A percentile compares a stretch with the other conserved stretches of the same genome.
Conservation (phyloP, 2,113 vertebrate genomes). For the Cichladusa arquata region DNA sequence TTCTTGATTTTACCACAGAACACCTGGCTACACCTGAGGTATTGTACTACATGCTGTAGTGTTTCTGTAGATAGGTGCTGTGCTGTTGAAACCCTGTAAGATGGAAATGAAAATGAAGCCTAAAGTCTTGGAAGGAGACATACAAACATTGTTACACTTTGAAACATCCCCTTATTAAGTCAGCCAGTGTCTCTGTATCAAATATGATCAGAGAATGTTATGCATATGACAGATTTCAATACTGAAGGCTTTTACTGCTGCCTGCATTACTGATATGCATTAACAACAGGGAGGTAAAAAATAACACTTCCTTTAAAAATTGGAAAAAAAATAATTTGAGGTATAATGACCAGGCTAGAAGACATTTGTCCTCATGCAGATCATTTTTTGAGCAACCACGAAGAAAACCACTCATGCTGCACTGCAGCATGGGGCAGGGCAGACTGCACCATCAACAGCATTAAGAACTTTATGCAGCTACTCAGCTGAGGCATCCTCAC, state of each 20-base stretch:
- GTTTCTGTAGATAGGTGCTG: not conserved
- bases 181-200: not conserved
- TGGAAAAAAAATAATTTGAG: not conserved
- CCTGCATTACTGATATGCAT: not conserved
- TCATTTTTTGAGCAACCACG: not conserved
- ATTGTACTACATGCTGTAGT: not conserved
- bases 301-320: not conserved
- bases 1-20: not conserved
- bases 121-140: not conserved
- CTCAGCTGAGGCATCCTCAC: not conserved
- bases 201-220: not conserved
- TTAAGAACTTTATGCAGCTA: not conserved
- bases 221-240: not conserved
- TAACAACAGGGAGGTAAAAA: not conserved
- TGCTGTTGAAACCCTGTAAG: not conserved
- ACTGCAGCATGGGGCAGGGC: fast-evolving
- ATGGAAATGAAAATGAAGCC: not conserved
- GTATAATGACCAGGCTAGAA: not conserved
- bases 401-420: not conserved
- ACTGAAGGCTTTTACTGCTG: not conserved
- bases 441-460: not conserved
- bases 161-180: not conserved
- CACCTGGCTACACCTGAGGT: not conserved
- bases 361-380: not conserved
- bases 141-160: not conserved